A percentile compares a stretch with the other conserved stretches of the same genome.
phyloP scores from a whole-genome alignment of 2,113 vertebrate genomes.

The Colistium nudipinnis region DNA sequence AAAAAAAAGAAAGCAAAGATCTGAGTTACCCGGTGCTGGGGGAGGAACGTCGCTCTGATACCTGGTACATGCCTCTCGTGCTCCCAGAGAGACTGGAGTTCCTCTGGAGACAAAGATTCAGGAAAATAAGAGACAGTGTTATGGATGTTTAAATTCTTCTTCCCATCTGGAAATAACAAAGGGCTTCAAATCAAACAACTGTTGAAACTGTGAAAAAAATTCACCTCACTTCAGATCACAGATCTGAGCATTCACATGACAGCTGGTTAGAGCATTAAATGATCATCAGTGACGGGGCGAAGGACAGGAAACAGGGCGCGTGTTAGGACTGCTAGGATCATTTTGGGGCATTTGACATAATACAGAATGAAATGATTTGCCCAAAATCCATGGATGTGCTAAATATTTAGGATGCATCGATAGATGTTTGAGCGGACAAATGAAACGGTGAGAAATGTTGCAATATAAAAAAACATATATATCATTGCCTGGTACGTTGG shows the following conservation, averaged over 20 bases:
- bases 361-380: too few relatives aligned
- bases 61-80: conserved; percentile 83
- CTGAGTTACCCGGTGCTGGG: conserved; percentile 82
- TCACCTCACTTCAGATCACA: conserved; percentile 3
- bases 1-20: too few relatives aligned
- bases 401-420: too few relatives aligned
- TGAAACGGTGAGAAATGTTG: too few relatives aligned
- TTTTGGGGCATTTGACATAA: background rate
- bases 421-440: too few relatives aligned
- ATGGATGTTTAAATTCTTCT: background rate
- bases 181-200: background rate
- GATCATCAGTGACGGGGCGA: background rate
- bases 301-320: background rate
- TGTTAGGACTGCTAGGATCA: background rate
- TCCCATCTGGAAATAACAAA: background rate
- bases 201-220: too few relatives aligned
- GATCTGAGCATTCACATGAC: background rate
- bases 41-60: conserved; percentile 82
- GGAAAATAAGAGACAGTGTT: background rate
- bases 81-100: conserved; percentile 82
- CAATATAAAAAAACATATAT: too few relatives aligned
- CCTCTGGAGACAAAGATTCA: conserved; percentile 67
- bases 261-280: background rate
- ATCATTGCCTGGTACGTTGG: too few relatives aligned
- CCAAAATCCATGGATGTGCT: background rate